Evolutionary conservation across 2,113 vertebrate species (phyloP), one percentile per base, ranked within the genome.

Genomic region (Bathybates hornii): DNA sequence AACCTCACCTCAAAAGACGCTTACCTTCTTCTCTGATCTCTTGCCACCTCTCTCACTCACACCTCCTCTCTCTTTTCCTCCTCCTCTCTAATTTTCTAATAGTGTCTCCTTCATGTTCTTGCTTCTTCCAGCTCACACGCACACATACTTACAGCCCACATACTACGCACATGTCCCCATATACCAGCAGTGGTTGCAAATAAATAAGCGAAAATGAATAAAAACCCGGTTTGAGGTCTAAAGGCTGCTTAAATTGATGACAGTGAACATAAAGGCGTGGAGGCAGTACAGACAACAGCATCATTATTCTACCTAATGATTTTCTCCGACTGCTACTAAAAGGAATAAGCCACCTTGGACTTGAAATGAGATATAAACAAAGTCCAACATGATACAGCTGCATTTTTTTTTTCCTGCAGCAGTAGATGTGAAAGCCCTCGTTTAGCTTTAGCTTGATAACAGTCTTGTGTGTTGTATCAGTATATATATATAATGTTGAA

Each of bases 291-390:
- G 93, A 93, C 88, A 87, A 59, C 83, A 61, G 83, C 92, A 89
- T 95, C 95, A 94, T 95, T 96, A 96, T 94, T 93, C 93, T 82
- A 48, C 54, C 59, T 92, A 96, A 96, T 95, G 95, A 96, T 96
- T 96, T 93, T 84, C 88, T 85, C 29, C 56, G 61, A 83, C 73
- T 52, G 57, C 87, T 53, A 78, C 92, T 89, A 66, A 91, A 88
- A 88, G 82, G 87, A 93, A 90, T 95, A 92, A 93, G 88, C 66
- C 85, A 79, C 68, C 87, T 88, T 82, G 81, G 92, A 50, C 93
- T 87, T 93, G 83, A 94, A 94, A 94, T 93, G 59, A 94, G 92
- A 93, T 91, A 91, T 94, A 95, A 95, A 95, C 90, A 93, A 94
- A 93, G 89, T 63, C 89, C 81, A 84, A 84, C 92, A 90, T 91